phyloP scores from a whole-genome alignment of 1,140 invertebrate genomes.

The Elymnias hypermnestra region DNA sequence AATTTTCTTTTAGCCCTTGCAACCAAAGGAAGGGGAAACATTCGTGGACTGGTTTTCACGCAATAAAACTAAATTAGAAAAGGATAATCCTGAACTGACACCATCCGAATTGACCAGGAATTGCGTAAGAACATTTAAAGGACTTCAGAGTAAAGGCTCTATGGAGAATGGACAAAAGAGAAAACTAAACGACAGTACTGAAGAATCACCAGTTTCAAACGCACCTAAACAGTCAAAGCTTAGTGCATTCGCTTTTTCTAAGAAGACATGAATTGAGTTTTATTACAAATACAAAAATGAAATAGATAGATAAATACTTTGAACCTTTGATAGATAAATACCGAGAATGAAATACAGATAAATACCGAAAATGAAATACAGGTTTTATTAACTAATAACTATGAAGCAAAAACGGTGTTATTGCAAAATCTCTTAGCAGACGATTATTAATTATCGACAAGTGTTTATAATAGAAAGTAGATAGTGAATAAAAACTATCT shows the following conservation, averaged over 20 bases:
- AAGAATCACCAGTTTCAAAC: slow-evolving; percentile 32
- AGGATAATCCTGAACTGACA: slow-evolving; percentile 76
- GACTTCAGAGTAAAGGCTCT: slow-evolving; percentile 36
- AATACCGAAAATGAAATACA: too few relatives aligned
- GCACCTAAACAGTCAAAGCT: slow-evolving; percentile 70
- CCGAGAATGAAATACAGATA: too few relatives aligned
- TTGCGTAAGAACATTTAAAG: slow-evolving; percentile 75
- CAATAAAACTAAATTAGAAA: slow-evolving; percentile 74
- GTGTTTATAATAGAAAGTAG: too few relatives aligned
- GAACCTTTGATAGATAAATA: too few relatives aligned
- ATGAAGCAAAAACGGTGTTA: too few relatives aligned
- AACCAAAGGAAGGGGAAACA: slow-evolving; percentile 51
- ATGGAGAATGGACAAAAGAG: slow-evolving; percentile 45
- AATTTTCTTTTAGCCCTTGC: slow-evolving; percentile 41
- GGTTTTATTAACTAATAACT: too few relatives aligned
- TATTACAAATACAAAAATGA: too few relatives aligned
- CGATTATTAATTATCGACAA: too few relatives aligned
- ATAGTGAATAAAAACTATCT: too few relatives aligned
- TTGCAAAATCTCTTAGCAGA: too few relatives aligned
- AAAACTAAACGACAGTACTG: slow-evolving; percentile 47
- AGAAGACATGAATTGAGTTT: slow-evolving; percentile 37
- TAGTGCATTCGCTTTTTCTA: slow-evolving; percentile 68
- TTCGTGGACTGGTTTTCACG: slow-evolving; percentile 78
- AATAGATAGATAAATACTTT: too few relatives aligned
- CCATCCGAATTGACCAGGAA: slow-evolving; percentile 74